These are phyloP conservation scores for Colletes collaris DNA, from an alignment of 2,888 invertebrate genomes.

Conservation along the genomic window DNA sequence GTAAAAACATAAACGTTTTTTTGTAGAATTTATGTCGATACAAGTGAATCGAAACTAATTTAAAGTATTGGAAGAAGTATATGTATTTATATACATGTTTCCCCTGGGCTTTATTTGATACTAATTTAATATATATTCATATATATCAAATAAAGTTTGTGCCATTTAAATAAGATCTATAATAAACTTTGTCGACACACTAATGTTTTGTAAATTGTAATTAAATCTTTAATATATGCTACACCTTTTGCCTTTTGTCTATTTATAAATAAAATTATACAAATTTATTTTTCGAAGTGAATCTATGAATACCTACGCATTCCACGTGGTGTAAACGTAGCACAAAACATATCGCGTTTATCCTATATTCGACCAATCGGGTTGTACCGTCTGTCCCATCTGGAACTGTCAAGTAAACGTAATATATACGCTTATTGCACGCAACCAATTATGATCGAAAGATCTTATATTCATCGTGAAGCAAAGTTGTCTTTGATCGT, in stretches of 20 bases:
- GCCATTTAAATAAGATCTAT: conserved; percentile 16
- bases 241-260: not conserved
- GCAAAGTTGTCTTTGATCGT: not conserved
- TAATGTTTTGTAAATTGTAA: conserved; percentile 2
- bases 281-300: not conserved
- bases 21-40: conserved; percentile 9
- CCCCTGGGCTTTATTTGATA: not conserved
- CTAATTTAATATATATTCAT: conserved; percentile 16
- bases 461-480: not conserved
- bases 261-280: not conserved
- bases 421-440: conserved; percentile 46
- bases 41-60: conserved; percentile 1
- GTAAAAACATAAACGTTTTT: conserved; percentile 17
- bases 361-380: conserved; percentile 64
- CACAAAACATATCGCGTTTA: not conserved
- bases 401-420: conserved; percentile 49
- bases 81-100: conserved; percentile 13
- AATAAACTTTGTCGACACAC: not conserved
- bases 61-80: not conserved
- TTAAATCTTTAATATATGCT: conserved; percentile 11
- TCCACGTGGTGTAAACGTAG: conserved; percentile 52
- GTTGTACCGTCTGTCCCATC: conserved; percentile 66
- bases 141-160: not conserved
- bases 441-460: conserved; percentile 15
- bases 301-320: not conserved